Conservation (phyloP, 2,113 vertebrate genomes). For the Panurus biarmicus region DNA sequence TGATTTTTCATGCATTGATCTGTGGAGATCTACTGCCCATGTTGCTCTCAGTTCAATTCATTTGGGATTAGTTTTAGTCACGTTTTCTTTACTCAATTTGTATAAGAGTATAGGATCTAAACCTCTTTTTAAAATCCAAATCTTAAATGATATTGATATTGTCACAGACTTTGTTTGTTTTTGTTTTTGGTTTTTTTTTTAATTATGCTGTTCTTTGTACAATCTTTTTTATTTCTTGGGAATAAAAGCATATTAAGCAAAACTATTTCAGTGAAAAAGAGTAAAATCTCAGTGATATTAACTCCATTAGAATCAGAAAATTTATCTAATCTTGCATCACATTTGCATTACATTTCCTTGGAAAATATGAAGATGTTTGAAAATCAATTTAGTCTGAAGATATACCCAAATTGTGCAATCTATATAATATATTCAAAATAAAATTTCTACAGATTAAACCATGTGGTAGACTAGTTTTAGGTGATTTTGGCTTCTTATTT, state of each 20-base stretch:
- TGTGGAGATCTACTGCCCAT: not conserved
- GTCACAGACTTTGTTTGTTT: not conserved
- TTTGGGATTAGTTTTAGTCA: not conserved
- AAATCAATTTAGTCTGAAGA: not conserved
- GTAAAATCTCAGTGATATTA: not conserved
- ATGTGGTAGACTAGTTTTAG: not conserved
- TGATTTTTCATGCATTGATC: not conserved
- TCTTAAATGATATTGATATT: not conserved
- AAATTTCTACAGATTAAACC: not conserved
- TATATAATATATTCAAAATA: not conserved
- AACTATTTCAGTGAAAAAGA: not conserved
- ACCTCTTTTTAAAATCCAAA: not conserved
- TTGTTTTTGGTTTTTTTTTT: not conserved
- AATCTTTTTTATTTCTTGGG: not conserved
- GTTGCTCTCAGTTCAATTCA: not conserved
- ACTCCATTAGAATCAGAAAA: not conserved
- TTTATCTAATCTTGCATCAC: not conserved
- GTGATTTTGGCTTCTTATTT: not conserved
- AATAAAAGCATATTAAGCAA: not conserved
- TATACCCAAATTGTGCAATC: not conserved
- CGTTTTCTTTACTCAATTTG: not conserved
- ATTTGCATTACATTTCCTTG: not conserved
- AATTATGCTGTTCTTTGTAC: not conserved
- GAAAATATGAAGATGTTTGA: not conserved
- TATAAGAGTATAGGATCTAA: not conserved